Percentiles rank a stretch among this genome's conserved stretches.
Conservation (phyloP, 2,888 invertebrate species). For the Eulithis testata region DNA sequence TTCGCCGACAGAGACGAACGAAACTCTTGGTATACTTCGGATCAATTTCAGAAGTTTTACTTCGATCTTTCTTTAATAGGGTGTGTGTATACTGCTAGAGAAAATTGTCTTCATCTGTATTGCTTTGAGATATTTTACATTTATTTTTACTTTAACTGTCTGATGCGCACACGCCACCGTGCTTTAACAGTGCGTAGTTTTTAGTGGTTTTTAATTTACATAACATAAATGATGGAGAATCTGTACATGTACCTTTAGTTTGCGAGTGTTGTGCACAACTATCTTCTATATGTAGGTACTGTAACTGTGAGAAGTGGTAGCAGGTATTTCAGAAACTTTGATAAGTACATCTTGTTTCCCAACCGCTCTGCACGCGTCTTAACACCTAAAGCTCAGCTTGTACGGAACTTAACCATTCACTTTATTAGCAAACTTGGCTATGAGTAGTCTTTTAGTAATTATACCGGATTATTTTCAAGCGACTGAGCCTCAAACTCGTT, state of each 20-base stretch:
- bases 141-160: no score
- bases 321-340: constrained; percentile 1
- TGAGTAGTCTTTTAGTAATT: constrained; percentile 79
- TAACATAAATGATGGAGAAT: no score
- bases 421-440: constrained; percentile 81
- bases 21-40: constrained; percentile 62
- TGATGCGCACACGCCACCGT: no score
- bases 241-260: no score
- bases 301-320: no score
- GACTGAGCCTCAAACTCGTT: constrained; percentile 64
- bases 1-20: constrained; percentile 50
- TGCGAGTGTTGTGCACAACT: no score
- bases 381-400: constrained; percentile 52
- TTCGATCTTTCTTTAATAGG: constrained; percentile 47
- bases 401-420: constrained; percentile 72
- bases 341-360: not conserved
- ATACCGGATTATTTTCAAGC: constrained; percentile 75
- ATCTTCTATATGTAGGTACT: no score
- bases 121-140: no score
- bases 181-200: no score
- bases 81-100: constrained; percentile 23
- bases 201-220: no score
- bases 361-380: constrained; percentile 41
- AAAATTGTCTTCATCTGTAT: not conserved
- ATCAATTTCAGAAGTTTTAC: constrained; percentile 75